Evolutionary conservation across 2,113 vertebrate genomes (phyloP).

Genomic region (Megalops atlanticus): DNA sequence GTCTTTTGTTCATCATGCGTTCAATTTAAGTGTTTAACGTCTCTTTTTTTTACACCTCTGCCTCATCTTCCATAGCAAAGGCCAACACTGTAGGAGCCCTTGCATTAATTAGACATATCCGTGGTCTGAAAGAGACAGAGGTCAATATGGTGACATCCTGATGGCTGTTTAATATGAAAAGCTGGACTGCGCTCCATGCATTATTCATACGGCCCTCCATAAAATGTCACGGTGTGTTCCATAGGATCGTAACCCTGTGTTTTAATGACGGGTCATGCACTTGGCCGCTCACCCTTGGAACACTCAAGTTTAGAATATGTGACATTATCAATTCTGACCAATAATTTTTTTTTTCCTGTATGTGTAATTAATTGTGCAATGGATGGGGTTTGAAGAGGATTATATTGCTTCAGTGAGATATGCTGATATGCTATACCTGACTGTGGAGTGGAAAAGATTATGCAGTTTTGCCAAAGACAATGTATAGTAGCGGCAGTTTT

Average conservation of each 20-base stretch:
- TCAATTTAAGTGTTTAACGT: background rate
- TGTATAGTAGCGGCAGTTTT: too few species aligned
- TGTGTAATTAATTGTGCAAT: background rate
- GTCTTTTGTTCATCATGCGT: background rate
- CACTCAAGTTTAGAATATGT: background rate
- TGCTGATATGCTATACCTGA: too few species aligned
- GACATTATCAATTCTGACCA: background rate
- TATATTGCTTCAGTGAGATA: too few species aligned
- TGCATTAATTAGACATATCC: background rate
- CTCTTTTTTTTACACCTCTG: background rate
- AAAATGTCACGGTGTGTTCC: constrained; percentile 2
- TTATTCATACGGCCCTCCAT: background rate
- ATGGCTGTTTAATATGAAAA: background rate
- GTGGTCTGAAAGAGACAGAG: background rate
- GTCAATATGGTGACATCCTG: background rate
- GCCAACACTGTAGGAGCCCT: background rate
- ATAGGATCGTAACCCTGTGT: background rate
- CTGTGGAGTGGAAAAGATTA: too few species aligned
- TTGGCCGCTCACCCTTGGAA: background rate
- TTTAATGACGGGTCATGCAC: background rate
- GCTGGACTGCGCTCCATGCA: background rate
- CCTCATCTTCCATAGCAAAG: background rate
- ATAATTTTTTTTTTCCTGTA: background rate
- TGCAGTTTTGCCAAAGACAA: too few species aligned
- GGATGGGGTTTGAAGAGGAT: background rate